Conservation (phyloP, 2,797 vertebrate genomes). For the Xyrichtys novacula region DNA sequence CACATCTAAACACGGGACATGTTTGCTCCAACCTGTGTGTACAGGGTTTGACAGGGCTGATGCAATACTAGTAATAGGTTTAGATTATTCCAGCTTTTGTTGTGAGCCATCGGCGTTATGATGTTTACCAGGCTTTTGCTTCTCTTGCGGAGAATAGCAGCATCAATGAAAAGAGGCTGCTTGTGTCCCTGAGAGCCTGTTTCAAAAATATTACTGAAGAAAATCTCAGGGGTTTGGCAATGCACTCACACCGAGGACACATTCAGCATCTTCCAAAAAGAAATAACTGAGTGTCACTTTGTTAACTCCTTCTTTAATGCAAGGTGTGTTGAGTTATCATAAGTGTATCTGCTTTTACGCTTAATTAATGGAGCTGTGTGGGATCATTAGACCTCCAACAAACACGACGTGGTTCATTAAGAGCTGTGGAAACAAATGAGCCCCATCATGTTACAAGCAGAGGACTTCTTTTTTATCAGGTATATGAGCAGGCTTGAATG, state of each 20-base stretch:
- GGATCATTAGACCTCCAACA: neutral
- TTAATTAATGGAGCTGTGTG: neutral
- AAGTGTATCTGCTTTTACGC: neutral
- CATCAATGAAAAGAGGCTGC: conserved; percentile 22
- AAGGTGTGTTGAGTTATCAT: neutral
- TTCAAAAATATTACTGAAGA: conserved; percentile 18
- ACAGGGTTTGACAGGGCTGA: neutral
- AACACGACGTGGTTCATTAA: too few species aligned
- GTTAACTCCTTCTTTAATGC: neutral
- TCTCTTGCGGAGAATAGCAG: conserved; percentile 14
- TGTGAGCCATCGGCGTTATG: neutral
- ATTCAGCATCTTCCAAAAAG: neutral
- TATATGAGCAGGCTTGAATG: neutral
- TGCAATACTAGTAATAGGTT: neutral
- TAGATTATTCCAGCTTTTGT: conserved; percentile 7
- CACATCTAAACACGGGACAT: neutral
- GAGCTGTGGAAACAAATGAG: neutral
- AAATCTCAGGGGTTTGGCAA: conserved; percentile 14
- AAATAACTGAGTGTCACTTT: conserved; percentile 1
- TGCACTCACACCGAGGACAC: neutral
- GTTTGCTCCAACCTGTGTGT: neutral
- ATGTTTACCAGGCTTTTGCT: neutral
- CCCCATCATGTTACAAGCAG: neutral
- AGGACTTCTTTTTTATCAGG: neutral
- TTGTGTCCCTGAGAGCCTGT: conserved; percentile 17